A percentile compares a stretch with the other conserved stretches of the same genome.
Conservation (phyloP, 2,888 invertebrate genomes). For the Alcis repandata region DNA sequence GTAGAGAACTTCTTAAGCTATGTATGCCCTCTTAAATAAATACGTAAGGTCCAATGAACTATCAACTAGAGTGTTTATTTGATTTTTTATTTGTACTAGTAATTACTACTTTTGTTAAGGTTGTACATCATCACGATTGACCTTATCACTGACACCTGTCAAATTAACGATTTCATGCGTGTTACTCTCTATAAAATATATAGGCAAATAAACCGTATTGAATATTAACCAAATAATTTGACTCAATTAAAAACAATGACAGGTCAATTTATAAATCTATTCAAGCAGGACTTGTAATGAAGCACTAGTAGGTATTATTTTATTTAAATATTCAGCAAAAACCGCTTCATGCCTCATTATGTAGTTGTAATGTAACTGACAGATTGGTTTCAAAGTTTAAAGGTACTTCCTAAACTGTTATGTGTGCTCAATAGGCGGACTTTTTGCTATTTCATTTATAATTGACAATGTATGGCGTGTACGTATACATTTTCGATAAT, state of each 20-base stretch:
- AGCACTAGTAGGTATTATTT: background rate
- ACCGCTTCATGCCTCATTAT: conserved; percentile 23
- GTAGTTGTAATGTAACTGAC: background rate
- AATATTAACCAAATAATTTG: background rate
- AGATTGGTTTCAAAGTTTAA: conserved; percentile 5
- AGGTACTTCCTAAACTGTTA: conserved; percentile 12
- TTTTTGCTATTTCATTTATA: background rate
- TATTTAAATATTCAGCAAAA: conserved; percentile 7
- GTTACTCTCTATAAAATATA: background rate
- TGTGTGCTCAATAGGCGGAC: background rate
- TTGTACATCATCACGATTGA: background rate
- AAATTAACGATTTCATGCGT: background rate
- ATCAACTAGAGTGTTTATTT: too few species aligned
- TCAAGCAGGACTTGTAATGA: background rate
- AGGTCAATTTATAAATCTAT: background rate
- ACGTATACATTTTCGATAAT: background rate
- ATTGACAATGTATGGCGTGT: conserved; percentile 13
- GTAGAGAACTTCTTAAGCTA: too few species aligned
- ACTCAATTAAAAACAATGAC: background rate
- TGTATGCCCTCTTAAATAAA: too few species aligned
- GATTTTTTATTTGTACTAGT: too few species aligned
- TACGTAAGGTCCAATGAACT: too few species aligned
- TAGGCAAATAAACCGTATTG: background rate
- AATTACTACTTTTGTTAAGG: too few species aligned
- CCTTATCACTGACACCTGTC: background rate